Evolutionary conservation across 1,140 invertebrate species (phyloP).

Genomic region (Aplysia californica): DNA sequence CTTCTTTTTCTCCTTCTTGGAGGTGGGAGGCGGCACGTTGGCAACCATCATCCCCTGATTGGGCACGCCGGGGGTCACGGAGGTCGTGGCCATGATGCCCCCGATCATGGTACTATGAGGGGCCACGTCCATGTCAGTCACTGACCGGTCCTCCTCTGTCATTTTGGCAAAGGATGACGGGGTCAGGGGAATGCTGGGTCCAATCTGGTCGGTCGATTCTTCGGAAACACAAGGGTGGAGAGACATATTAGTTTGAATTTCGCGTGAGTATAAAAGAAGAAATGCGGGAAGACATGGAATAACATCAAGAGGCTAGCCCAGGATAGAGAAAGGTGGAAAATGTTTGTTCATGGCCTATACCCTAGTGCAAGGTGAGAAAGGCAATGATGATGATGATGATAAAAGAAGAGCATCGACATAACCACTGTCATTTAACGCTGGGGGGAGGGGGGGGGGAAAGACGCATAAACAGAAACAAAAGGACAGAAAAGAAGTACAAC

Average conservation of each 20-base stretch:
- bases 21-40: slow-evolving; percentile 1
- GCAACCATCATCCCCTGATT: slow-evolving; percentile 2
- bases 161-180: neutral
- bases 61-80: neutral
- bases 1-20: slow-evolving; percentile 70
- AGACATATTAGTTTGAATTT: neutral
- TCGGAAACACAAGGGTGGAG: neutral
- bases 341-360: too few species aligned
- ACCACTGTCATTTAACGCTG: too few species aligned
- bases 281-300: too few species aligned
- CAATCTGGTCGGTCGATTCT: neutral
- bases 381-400: neutral
- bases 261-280: neutral
- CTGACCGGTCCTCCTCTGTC: slow-evolving; percentile 17
- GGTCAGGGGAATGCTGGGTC: neutral
- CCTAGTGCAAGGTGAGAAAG: neutral
- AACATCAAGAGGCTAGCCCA: too few species aligned
- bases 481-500: too few species aligned
- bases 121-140: slow-evolving; percentile 20
- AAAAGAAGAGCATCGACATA: too few species aligned
- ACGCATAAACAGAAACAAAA: too few species aligned
- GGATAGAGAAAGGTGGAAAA: too few species aligned
- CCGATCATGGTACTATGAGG: neutral
- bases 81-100: neutral
- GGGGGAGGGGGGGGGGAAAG: too few species aligned